Evolutionary conservation across 2,797 vertebrate genomes (phyloP).

Genomic region (Poliocrania exsul): DNA sequence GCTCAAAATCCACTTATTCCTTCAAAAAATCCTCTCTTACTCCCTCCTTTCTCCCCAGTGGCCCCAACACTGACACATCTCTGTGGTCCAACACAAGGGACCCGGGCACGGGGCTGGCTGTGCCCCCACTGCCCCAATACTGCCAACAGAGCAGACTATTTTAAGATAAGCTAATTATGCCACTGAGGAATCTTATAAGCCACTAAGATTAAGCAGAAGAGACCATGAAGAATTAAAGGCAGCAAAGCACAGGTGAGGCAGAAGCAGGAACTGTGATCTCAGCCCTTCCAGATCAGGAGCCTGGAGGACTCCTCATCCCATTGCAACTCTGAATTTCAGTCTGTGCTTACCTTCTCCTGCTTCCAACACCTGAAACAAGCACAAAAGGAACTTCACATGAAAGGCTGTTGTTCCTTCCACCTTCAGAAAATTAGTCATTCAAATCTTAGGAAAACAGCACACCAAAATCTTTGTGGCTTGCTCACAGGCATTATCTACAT

Average conservation of each 20-base stretch:
- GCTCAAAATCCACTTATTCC: background rate
- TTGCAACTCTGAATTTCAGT: background rate
- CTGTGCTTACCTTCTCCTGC: background rate
- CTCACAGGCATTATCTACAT: background rate
- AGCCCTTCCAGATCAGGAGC: background rate
- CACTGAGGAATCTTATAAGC: conserved; percentile 22
- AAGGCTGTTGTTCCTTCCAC: background rate
- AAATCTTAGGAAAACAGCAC: background rate
- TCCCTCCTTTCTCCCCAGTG: background rate
- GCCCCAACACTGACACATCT: background rate
- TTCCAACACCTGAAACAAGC: background rate
- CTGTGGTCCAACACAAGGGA: background rate
- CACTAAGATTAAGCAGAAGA: conserved; percentile 33
- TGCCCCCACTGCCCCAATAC: background rate
- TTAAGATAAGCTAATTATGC: conserved; percentile 53
- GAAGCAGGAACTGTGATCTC: conserved; percentile 6
- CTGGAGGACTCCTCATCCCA: background rate
- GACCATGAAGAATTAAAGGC: conserved; percentile 30
- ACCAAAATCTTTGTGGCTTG: background rate
- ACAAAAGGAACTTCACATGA: conserved; percentile 2
- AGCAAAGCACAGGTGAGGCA: background rate
- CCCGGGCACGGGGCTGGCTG: background rate
- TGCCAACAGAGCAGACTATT: conserved; percentile 42
- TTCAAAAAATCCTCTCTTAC: background rate
- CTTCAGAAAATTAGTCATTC: conserved; percentile 46